phyloP scores from a whole-genome alignment of 2,888 invertebrate genomes.

The Unio delphinus region DNA sequence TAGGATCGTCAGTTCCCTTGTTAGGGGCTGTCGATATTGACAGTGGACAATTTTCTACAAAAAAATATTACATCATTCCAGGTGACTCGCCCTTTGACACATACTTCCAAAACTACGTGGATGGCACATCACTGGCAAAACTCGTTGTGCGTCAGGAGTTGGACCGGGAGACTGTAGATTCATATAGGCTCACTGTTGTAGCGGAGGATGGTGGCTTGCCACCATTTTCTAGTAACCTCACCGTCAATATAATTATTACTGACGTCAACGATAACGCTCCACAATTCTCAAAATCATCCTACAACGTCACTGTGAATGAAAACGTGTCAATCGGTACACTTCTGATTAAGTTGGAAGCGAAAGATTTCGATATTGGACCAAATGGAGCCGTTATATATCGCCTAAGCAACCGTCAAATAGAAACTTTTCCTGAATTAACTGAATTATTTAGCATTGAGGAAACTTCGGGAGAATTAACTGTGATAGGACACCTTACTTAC shows the following conservation, averaged over 20 bases:
- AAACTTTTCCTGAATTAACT: constrained; percentile 26
- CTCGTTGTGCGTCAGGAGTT: constrained; percentile 42
- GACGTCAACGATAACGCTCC: constrained; percentile 55
- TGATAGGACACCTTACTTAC: constrained; percentile 34
- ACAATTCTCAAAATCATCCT: constrained; percentile 32
- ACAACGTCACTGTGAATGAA: constrained; percentile 44
- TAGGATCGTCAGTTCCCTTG: constrained; percentile 38
- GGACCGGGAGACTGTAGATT: constrained; percentile 47
- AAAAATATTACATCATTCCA: constrained; percentile 40
- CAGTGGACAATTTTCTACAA: constrained; percentile 40
- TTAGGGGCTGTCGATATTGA: constrained; percentile 50
- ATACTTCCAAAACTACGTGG: constrained; percentile 33
- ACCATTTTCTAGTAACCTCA: constrained; percentile 34
- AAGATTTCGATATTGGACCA: constrained; percentile 86
- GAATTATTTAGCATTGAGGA: constrained; percentile 48
- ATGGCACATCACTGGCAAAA: constrained; percentile 51
- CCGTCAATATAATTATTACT: constrained; percentile 37
- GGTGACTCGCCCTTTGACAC: constrained; percentile 31
- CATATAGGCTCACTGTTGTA: constrained; percentile 43
- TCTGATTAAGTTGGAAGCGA: constrained; percentile 79
- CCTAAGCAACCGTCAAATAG: constrained; percentile 54
- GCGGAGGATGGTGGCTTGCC: constrained; percentile 53
- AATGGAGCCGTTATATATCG: constrained; percentile 77
- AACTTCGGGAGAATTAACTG: constrained; percentile 49
- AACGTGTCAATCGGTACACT: constrained; percentile 28